phyloP scores from a whole-genome alignment of 2,797 vertebrate species.

The Masticophis lateralis region DNA sequence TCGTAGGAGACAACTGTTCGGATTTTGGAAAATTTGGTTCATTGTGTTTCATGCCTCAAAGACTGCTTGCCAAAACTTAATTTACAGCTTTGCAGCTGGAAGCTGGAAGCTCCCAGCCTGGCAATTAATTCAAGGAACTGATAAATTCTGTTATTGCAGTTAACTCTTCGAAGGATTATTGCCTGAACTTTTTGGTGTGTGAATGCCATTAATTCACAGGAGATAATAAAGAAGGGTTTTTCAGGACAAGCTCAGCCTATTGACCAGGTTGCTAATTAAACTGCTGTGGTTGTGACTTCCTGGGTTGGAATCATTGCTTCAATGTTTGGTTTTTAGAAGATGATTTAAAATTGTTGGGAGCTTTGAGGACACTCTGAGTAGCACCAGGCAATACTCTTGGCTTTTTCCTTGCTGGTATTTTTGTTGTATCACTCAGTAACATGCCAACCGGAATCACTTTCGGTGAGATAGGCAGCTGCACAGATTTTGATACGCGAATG shows the following conservation, averaged over 20 bases:
- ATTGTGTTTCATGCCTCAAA: too few relatives aligned
- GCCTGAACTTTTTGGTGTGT: too few relatives aligned
- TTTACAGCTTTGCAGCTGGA: too few relatives aligned
- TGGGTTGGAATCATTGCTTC: not conserved
- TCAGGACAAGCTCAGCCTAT: not conserved
- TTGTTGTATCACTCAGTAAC: not conserved
- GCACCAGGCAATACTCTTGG: not conserved
- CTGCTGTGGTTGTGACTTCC: not conserved
- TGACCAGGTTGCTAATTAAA: not conserved
- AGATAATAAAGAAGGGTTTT: too few relatives aligned
- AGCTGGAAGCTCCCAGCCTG: too few relatives aligned
- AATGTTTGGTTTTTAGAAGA: not conserved
- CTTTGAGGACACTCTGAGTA: not conserved
- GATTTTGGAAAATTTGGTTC: too few relatives aligned
- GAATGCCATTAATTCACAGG: too few relatives aligned
- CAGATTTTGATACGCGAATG: not conserved
- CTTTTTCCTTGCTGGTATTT: not conserved
- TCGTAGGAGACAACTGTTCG: too few relatives aligned
- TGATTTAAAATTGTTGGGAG: not conserved
- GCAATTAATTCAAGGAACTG: too few relatives aligned
- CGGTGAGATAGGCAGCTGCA: not conserved
- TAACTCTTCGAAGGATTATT: too few relatives aligned
- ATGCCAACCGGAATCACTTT: not conserved
- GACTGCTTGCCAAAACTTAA: too few relatives aligned
- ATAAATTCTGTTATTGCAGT: too few relatives aligned